phyloP scores from a whole-genome alignment of 2,888 invertebrate genomes.

The Hyposoter dolosus region DNA sequence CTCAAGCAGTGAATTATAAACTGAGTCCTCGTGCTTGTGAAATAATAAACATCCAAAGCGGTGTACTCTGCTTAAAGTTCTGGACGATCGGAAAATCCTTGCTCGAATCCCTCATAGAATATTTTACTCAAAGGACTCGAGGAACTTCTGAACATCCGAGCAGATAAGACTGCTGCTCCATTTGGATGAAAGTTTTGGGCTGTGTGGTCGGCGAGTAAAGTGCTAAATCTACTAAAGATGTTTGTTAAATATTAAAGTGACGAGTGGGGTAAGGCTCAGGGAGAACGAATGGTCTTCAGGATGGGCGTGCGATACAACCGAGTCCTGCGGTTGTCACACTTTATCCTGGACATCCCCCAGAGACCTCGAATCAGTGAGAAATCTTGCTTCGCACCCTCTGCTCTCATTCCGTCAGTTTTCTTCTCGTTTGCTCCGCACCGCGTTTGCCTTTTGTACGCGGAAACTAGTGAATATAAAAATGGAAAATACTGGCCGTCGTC shows the following conservation, averaged over 20 bases:
- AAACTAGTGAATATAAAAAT: not conserved
- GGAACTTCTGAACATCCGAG: not conserved
- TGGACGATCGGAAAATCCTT: not conserved
- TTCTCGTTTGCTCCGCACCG: not conserved
- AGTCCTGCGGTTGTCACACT: slow-evolving; percentile 51
- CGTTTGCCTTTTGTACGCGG: not conserved
- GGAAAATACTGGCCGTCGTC: not conserved
- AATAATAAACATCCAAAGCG: slow-evolving; percentile 1
- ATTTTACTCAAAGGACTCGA: slow-evolving; percentile 2
- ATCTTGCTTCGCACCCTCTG: not conserved
- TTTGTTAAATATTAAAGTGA: slow-evolving; percentile 76
- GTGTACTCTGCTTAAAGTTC: not conserved
- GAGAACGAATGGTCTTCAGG: slow-evolving; percentile 20
- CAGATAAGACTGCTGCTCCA: not conserved
- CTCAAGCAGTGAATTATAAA: not conserved
- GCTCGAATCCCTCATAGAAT: not conserved
- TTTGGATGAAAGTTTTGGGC: slow-evolving; percentile 13
- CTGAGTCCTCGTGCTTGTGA: not conserved
- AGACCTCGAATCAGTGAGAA: slow-evolving; percentile 4
- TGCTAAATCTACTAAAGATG: slow-evolving; percentile 74
- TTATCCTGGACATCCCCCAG: slow-evolving; percentile 41
- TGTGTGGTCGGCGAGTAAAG: slow-evolving; percentile 51
- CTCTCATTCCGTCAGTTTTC: not conserved
- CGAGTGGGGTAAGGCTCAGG: slow-evolving; percentile 23
- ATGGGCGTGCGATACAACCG: slow-evolving; percentile 26